Evolutionary conservation across 2,113 vertebrate species (phyloP).

Genomic region (Brachionichthys hirsutus): DNA sequence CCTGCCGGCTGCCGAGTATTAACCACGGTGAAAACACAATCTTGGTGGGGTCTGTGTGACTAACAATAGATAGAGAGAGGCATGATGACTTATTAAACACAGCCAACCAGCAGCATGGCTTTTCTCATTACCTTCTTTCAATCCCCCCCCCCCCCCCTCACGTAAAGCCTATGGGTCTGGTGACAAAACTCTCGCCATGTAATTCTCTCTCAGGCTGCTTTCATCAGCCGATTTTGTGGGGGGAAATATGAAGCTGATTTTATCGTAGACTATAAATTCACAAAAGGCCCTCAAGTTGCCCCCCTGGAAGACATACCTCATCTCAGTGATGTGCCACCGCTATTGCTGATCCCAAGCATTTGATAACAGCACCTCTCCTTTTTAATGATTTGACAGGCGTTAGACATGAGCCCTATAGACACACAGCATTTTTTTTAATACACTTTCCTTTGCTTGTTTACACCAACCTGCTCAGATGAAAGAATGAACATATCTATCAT

Average conservation of each 20-base stretch:
- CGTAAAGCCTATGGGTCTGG: conserved; percentile 69
- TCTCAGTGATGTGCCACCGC: conserved; percentile 71
- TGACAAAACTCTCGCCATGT: conserved; percentile 77
- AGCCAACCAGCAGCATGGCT: conserved; percentile 71
- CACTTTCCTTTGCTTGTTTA: conserved; percentile 83
- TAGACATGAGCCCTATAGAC: conserved; percentile 78
- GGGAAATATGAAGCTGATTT: conserved; percentile 81
- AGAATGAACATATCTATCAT: conserved; percentile 75
- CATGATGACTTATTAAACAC: conserved; percentile 78
- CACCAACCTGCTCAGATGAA: conserved; percentile 74
- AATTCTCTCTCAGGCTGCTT: conserved; percentile 76
- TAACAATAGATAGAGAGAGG: conserved; percentile 74
- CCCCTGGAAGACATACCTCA: conserved; percentile 76
- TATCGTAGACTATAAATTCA: conserved; percentile 82
- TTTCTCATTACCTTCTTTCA: conserved; percentile 75
- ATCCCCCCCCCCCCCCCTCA: conserved; percentile 65
- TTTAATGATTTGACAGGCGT: conserved; percentile 85
- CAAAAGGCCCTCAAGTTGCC: conserved; percentile 78
- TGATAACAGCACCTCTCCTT: conserved; percentile 82
- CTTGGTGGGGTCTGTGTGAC: conserved; percentile 52
- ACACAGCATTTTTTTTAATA: conserved; percentile 77
- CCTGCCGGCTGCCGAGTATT: conserved; percentile 63
- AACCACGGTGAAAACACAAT: conserved; percentile 58
- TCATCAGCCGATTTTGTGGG: conserved; percentile 76
- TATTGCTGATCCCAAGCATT: conserved; percentile 81